These are phyloP conservation scores for Julus scandinavius DNA, from an alignment of 2,888 invertebrate species.

Conservation along the genomic window DNA sequence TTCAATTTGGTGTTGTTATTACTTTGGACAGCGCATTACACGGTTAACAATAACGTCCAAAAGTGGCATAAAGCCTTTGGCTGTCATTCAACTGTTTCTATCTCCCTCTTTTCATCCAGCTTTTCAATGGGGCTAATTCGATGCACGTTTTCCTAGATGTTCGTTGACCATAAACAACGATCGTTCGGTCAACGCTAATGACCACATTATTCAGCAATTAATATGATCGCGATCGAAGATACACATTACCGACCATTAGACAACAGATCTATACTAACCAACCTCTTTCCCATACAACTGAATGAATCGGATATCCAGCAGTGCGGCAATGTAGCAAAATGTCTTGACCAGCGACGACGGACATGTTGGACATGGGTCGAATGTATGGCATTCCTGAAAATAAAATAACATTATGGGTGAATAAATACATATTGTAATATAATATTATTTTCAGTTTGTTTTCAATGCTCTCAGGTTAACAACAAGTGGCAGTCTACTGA, in stretches of 20 bases:
- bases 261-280: slow-evolving; percentile 62
- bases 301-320: slow-evolving; percentile 93
- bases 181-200: slow-evolving; percentile 1
- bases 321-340: slow-evolving; percentile 90
- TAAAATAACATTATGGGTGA: background rate
- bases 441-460: no score
- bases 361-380: slow-evolving; percentile 90
- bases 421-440: no score
- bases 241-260: slow-evolving; percentile 48
- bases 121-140: background rate
- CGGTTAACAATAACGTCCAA: background rate
- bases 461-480: no score
- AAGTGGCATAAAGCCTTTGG: background rate
- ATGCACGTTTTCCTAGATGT: background rate
- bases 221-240: slow-evolving; percentile 23
- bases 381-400: slow-evolving; percentile 83
- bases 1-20: background rate
- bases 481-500: no score
- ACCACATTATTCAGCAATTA: slow-evolving; percentile 32
- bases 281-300: slow-evolving; percentile 94
- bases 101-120: background rate
- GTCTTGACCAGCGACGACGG: slow-evolving; percentile 90
- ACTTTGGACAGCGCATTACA: background rate
- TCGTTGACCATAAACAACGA: slow-evolving; percentile 4
- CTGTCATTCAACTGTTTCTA: slow-evolving; percentile 31